A percentile compares a stretch with the other conserved stretches of the same genome.
Conservation (phyloP, 2,113 vertebrate species). For the Carassius carassius region DNA sequence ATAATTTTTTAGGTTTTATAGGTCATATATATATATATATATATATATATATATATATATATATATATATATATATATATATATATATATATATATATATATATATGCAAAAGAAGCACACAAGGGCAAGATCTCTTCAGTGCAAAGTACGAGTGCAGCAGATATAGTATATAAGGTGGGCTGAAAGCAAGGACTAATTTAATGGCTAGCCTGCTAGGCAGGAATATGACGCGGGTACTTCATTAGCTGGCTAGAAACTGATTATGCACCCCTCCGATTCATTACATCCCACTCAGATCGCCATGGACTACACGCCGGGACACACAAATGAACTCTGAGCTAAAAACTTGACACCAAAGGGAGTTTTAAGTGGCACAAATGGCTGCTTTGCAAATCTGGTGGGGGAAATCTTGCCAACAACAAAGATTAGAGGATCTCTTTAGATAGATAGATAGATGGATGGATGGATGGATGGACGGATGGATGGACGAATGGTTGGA, state of each 20-base stretch:
- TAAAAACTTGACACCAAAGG: slow-evolving; percentile 41
- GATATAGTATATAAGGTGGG: slow-evolving; percentile 15
- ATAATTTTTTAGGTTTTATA: background rate
- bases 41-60: no score
- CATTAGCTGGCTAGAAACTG: slow-evolving; percentile 45
- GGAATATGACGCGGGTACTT: slow-evolving; percentile 40
- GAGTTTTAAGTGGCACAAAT: slow-evolving; percentile 30
- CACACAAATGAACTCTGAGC: slow-evolving; percentile 26
- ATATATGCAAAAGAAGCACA: background rate
- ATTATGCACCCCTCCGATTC: slow-evolving; percentile 47
- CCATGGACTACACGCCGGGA: slow-evolving; percentile 9
- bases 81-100: no score
- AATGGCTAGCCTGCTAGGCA: slow-evolving; percentile 42
- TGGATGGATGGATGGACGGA: no score
- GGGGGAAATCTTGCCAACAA: slow-evolving; percentile 12
- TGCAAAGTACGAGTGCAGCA: background rate
- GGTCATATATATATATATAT: background rate
- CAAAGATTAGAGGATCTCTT: background rate
- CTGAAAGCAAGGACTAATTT: slow-evolving; percentile 37
- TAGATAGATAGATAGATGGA: no score
- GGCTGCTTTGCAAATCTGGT: background rate
- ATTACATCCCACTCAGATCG: slow-evolving; percentile 48
- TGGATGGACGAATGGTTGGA: no score
- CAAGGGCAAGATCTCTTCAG: background rate
- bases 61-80: no score